phyloP scores from a whole-genome alignment of 2,797 vertebrate genomes.

The Pseudopleuronectes americanus region DNA sequence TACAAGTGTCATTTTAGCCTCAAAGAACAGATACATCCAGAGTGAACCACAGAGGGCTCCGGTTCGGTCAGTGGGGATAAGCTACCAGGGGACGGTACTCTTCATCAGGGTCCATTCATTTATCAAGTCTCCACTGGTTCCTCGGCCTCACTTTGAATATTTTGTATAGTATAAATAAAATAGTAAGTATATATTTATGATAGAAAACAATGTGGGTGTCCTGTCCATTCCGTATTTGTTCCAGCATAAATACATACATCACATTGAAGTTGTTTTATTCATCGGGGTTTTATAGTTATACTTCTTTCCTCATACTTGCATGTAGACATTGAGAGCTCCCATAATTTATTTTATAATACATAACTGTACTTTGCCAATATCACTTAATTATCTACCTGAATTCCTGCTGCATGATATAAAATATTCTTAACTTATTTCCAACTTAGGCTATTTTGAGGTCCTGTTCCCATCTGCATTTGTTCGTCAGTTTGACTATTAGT shows the following conservation, averaged over 20 bases:
- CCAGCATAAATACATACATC: background rate
- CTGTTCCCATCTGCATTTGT: too few relatives aligned
- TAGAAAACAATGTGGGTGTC: background rate
- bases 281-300: too few relatives aligned
- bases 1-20: conserved; percentile 79
- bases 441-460: too few relatives aligned
- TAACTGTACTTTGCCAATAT: background rate
- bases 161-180: background rate
- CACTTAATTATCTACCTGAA: too few relatives aligned
- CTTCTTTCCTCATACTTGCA: background rate
- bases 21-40: conserved; percentile 72
- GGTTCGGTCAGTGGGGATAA: conserved; percentile 37
- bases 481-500: too few relatives aligned
- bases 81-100: conserved; percentile 45
- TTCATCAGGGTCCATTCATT: conserved; percentile 43
- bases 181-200: background rate
- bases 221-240: background rate
- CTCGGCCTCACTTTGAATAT: conserved; percentile 37
- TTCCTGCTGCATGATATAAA: too few relatives aligned
- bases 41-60: conserved; percentile 67
- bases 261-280: background rate
- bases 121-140: conserved; percentile 20
- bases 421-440: too few relatives aligned
- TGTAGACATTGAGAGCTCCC: too few relatives aligned
- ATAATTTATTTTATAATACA: background rate